Evolutionary conservation across 2,113 vertebrate species (phyloP).

Genomic region (Bagarius yarrelli): DNA sequence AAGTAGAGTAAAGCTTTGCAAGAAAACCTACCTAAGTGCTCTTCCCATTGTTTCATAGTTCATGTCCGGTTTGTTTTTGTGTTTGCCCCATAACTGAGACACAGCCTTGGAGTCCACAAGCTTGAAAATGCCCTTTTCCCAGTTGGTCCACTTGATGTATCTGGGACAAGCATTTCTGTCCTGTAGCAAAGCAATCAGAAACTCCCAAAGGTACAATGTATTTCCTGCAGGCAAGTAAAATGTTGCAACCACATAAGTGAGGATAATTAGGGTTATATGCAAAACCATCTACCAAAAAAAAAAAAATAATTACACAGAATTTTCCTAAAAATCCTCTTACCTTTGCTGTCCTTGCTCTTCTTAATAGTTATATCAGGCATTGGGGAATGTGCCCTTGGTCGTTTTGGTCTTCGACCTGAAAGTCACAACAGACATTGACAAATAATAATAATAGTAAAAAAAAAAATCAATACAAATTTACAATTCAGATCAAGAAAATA

Average conservation of each 20-base stretch:
- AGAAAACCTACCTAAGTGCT: slow-evolving; percentile 83
- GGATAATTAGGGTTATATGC: background rate
- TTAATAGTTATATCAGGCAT: slow-evolving; percentile 89
- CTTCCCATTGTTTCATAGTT: slow-evolving; percentile 99
- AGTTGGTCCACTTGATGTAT: slow-evolving; percentile 97
- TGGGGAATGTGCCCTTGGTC: slow-evolving; percentile 84
- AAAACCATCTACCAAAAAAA: background rate
- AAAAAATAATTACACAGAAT: background rate
- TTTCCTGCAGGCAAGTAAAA: slow-evolving; percentile 75
- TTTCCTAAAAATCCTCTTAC: slow-evolving; percentile 61
- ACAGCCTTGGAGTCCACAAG: slow-evolving; percentile 97
- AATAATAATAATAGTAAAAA: background rate
- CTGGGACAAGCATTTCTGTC: slow-evolving; percentile 93
- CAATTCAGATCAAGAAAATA: too few species aligned
- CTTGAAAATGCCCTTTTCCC: slow-evolving; percentile 94
- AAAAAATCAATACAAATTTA: background rate
- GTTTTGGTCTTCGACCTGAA: slow-evolving; percentile 83
- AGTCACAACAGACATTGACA: slow-evolving; percentile 50
- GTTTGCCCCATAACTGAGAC: slow-evolving; percentile 92
- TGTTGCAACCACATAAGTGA: background rate
- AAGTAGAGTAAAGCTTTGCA: background rate
- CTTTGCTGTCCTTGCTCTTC: slow-evolving; percentile 94
- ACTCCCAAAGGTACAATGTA: slow-evolving; percentile 97
- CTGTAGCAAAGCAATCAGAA: slow-evolving; percentile 92
- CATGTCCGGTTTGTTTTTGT: slow-evolving; percentile 99